Conservation (phyloP, 2,888 invertebrate species). For the Nymphalis urticae region DNA sequence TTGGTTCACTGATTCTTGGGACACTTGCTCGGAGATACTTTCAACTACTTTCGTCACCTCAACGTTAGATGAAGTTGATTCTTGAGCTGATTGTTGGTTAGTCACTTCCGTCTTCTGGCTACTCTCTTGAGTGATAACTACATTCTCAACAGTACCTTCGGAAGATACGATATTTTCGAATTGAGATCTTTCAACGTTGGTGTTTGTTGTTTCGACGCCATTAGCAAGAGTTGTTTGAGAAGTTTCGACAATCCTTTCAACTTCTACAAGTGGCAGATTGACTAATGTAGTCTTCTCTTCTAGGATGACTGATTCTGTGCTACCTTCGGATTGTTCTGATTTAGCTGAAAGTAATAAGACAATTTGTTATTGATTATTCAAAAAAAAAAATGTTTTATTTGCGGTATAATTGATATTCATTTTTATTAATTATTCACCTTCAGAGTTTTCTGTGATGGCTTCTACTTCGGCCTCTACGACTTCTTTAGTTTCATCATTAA, state of each 20-base stretch:
- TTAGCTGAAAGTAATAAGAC: constrained; percentile 25
- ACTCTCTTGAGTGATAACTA: constrained; percentile 17
- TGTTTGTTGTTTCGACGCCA: constrained; percentile 11
- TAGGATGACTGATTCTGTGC: constrained; percentile 36
- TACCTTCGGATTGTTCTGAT: constrained; percentile 27
- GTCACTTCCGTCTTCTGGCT: constrained; percentile 25
- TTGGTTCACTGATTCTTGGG: constrained; percentile 17
- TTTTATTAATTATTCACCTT: constrained; percentile 1
- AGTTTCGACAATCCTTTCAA: constrained; percentile 35
- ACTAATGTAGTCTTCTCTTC: constrained; percentile 27
- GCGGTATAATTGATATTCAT: neutral
- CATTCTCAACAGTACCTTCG: constrained; percentile 31
- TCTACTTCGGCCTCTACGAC: constrained; percentile 3
- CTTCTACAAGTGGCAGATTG: constrained; percentile 40
- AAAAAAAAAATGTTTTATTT: neutral
- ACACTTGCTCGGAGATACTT: constrained; percentile 18
- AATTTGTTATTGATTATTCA: neutral
- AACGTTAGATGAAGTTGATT: constrained; percentile 9
- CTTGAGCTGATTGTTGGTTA: neutral
- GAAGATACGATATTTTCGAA: constrained; percentile 32
- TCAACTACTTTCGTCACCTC: constrained; percentile 4
- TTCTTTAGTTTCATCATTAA: constrained; percentile 19
- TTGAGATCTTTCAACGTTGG: constrained; percentile 34
- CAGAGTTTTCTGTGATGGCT: constrained; percentile 6
- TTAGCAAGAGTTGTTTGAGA: constrained; percentile 22